Conservation (phyloP, 2,888 invertebrate species). For the Antheraea assamensis region DNA sequence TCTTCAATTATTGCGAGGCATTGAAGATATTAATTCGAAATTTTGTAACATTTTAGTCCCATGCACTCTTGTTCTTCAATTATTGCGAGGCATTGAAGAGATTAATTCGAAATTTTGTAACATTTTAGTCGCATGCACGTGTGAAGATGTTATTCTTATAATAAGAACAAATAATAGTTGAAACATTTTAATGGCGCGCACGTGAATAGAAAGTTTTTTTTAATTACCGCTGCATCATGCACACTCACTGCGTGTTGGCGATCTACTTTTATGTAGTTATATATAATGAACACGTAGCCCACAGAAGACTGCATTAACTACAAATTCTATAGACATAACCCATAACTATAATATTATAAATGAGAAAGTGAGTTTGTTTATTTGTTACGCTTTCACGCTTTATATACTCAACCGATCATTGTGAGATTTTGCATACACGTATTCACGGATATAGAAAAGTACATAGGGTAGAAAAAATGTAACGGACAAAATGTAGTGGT, state of each 20-base stretch:
- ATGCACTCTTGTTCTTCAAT: no score
- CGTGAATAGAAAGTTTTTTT: conserved; percentile 2
- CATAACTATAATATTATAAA: no score
- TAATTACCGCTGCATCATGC: not conserved
- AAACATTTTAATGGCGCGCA: not conserved
- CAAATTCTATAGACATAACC: no score
- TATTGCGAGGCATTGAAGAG: not conserved
- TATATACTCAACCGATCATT: no score
- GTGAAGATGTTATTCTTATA: not conserved
- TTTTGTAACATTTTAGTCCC: no score
- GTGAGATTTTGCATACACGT: no score
- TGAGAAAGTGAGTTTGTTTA: no score
- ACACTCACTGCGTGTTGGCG: not conserved
- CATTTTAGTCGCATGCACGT: not conserved
- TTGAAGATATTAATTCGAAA: not conserved
- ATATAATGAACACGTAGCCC: not conserved
- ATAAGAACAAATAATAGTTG: not conserved
- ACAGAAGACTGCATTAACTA: not conserved
- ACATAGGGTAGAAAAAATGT: no score
- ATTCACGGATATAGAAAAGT: no score
- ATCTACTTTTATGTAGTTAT: not conserved
- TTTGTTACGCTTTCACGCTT: no score
- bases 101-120: not conserved
- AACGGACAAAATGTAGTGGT: no score
- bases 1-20: not conserved